phyloP scores from a whole-genome alignment of 2,113 vertebrate genomes.

The Oncorhynchus kisutch region DNA sequence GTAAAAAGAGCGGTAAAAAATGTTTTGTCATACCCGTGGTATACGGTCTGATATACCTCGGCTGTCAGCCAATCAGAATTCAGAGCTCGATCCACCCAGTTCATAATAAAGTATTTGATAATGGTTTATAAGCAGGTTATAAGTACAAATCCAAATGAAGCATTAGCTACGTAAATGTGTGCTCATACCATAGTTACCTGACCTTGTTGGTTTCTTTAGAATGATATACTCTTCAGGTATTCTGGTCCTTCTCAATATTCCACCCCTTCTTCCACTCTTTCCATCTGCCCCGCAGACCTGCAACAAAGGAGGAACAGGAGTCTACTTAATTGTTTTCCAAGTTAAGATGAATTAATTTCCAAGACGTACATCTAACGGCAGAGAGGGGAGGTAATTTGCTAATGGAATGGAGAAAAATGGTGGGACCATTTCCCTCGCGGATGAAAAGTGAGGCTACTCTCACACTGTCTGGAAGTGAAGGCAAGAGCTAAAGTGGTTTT shows the following conservation, averaged over 20 bases:
- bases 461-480: slow-evolving; percentile 29
- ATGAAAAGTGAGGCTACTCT: slow-evolving; percentile 20
- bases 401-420: slow-evolving; percentile 68
- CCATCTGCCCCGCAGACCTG: neutral
- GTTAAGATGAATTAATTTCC: slow-evolving; percentile 62
- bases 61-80: too few relatives aligned
- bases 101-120: too few relatives aligned
- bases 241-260: slow-evolving; percentile 25
- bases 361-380: slow-evolving; percentile 61
- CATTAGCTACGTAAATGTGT: too few relatives aligned
- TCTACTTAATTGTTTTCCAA: slow-evolving; percentile 62
- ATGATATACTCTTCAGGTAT: slow-evolving; percentile 41
- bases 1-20: too few relatives aligned
- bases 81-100: too few relatives aligned
- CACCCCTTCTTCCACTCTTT: slow-evolving; percentile 2
- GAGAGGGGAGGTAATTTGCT: slow-evolving; percentile 69
- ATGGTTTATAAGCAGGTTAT: too few relatives aligned
- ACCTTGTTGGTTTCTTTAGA: slow-evolving; percentile 45
- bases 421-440: slow-evolving; percentile 30
- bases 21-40: too few relatives aligned
- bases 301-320: slow-evolving; percentile 1
- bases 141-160: too few relatives aligned
- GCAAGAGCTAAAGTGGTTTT: slow-evolving; percentile 53
- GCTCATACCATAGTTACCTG: slow-evolving; percentile 31
- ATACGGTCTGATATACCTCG: too few relatives aligned